Base-by-base conservation (phyloP, 2,113 vertebrate genomes). In the Cottus gobio region DNA sequence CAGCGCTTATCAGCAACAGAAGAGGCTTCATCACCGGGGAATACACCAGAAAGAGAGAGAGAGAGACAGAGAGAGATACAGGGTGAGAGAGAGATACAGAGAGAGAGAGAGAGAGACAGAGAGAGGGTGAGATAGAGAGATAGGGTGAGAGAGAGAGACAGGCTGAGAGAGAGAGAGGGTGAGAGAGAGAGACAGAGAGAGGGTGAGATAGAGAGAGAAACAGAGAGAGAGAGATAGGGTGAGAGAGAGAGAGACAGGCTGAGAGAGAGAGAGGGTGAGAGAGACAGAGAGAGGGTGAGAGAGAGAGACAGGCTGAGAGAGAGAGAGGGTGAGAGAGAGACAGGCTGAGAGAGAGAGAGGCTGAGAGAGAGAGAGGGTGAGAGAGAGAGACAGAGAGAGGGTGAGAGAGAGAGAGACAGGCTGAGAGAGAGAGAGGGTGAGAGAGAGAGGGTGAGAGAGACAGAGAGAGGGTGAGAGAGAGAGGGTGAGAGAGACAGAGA, bases 11-110 rank as follows among this genome's bases (percentile, higher is more conserved):
- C 85, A 58, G 56, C 54, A 48, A 75, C 62, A 74, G 75, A 84
- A 69, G 76, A 75, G 34, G 58, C 13, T 82, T 60, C 37, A 67
- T 79, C 80, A 84, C 82, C 83, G 37, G 80, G 78, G 77, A 79
- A 26, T 8, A 61, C 77, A 67, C 42, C 46, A 24, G 68, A 85
- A 68, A 60, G 16, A 30, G 16, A 48, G 3, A 39, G 37, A 39
- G 24, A 10, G 37, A 28, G 15, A n/a, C 2, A 18, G 7, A 44
- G n/a, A 42, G 24, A n/a, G 9, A 31, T 3, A 7, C 16, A 54
- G 13, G 54, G 31, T 28, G 5, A 0, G 9, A 16, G 18, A 31
- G n/a, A 26, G 9, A 34, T 6, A 7, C 22, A 54, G 9, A 62
- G 39, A 34, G 3, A 0, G 13, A 16, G 12, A 31, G 30, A 26